Conservation (phyloP, 2,888 invertebrate species). For the Sinohyriopsis cumingii region DNA sequence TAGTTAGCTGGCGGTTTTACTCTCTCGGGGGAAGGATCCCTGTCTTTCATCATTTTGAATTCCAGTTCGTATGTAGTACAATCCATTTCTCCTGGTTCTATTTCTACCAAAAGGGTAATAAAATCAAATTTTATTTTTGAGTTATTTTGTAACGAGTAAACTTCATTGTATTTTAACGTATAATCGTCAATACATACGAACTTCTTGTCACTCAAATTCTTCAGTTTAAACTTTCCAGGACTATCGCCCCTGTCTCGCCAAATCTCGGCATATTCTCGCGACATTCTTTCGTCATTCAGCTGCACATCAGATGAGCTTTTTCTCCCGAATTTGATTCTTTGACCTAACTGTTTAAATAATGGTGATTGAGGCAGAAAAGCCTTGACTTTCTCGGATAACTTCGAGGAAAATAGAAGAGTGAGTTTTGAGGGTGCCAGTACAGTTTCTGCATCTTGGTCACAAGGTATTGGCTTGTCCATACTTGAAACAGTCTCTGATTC, state of each 20-base stretch:
- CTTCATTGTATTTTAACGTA: no score
- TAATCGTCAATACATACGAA: slow-evolving; percentile 7
- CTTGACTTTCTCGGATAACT: not conserved
- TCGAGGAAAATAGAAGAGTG: slow-evolving; percentile 7
- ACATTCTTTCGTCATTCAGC: slow-evolving; percentile 19
- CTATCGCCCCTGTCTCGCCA: slow-evolving; percentile 13
- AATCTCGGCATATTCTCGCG: slow-evolving; percentile 12
- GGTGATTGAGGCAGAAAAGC: slow-evolving; percentile 9
- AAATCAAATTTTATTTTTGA: no score
- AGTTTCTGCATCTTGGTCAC: not conserved
- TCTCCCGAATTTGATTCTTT: slow-evolving; percentile 5
- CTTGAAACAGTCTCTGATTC: no score
- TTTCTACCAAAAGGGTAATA: no score
- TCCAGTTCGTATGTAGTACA: no score
- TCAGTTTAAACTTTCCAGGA: slow-evolving; percentile 13
- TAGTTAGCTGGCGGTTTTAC: no score
- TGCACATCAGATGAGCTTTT: slow-evolving; percentile 12
- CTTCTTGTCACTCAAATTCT: slow-evolving; percentile 18
- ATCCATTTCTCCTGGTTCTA: no score
- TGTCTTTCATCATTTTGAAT: no score
- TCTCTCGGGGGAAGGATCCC: no score
- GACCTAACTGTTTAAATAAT: slow-evolving; percentile 1
- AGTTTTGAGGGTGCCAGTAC: slow-evolving; percentile 12
- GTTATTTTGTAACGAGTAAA: no score
- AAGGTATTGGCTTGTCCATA: no score